Evolutionary conservation across 2,888 invertebrate genomes (phyloP), one percentile per base, ranked within the genome.

Genomic region (Tinea pellionella): DNA sequence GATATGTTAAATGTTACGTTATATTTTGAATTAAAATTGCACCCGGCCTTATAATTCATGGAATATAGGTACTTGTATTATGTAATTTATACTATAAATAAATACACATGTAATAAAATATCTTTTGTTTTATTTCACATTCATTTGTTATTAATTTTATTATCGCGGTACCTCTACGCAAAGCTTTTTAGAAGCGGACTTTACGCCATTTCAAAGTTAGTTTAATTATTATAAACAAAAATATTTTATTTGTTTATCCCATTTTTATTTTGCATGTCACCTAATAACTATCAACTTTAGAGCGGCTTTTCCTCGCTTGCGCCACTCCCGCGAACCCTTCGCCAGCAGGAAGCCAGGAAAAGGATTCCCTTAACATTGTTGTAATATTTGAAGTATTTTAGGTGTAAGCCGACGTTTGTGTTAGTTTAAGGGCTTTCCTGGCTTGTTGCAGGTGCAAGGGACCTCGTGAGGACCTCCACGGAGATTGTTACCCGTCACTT

Each of bases 251-350:
- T 37, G n/a, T 9, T 37, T 37, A 2, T 37, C 9, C 37, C 37
- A 6, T 37, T 37, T 6, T 37, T n/a, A 2, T 37, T 12, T 37
- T 37, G n/a, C 9, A 37, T 37, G 6, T 37, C 9, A 9, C 11
- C n/a, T 9, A 37, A 4, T 30, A 30, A 30, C 30, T 9, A 37
- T 12, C 37, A 2, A 24, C 18, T 53, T 53, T 4, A 67, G 72
- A 70, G 82, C 80, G 79, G 74, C 85, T 84, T 86, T 86, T 85
- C 86, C 86, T 84, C 68, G 85, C 85, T 85, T 82, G 75, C 80
- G 80, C 79, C 77, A 69, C 65, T 65, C 64, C 64, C 59, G 61
- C 58, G 62, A 60, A 62, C 63, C 65, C 63, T 61, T 51, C 61
- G 69, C 69, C 68, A 75, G 86, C 79, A 83, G 75, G 80, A 85